phyloP scores from a whole-genome alignment of 2,797 vertebrate species.

The Alectoris magna region DNA sequence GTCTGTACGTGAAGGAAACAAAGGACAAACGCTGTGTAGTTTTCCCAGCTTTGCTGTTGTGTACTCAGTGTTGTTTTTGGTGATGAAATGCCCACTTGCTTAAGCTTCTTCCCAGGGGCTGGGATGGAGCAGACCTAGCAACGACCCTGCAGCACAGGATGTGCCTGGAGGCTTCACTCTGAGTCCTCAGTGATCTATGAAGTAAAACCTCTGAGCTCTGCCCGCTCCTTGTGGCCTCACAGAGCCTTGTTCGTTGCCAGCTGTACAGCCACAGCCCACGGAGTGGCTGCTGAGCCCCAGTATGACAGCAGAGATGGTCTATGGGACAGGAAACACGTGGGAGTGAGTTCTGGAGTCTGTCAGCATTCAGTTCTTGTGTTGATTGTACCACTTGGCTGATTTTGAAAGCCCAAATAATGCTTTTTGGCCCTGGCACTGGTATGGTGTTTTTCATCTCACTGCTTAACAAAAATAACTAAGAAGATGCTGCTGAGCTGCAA shows the following conservation, averaged over 20 bases:
- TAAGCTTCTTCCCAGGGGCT: background rate
- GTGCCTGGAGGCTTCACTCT: background rate
- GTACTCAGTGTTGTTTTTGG: background rate
- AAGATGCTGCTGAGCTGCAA: background rate
- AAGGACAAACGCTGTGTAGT: background rate
- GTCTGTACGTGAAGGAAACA: background rate
- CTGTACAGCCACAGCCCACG: background rate
- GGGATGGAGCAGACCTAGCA: background rate
- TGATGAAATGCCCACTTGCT: background rate
- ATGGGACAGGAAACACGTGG: background rate
- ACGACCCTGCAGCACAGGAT: background rate
- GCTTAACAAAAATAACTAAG: background rate
- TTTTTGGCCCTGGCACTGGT: background rate
- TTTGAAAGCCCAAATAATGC: background rate
- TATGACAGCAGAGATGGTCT: background rate
- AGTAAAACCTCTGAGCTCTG: background rate
- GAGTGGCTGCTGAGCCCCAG: background rate
- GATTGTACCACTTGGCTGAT: background rate
- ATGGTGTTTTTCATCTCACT: background rate
- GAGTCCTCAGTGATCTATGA: background rate
- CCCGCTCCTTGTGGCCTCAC: rapidly evolving
- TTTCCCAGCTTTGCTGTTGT: background rate
- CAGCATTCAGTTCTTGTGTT: background rate
- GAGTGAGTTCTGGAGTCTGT: background rate
- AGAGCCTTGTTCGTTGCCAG: rapidly evolving